A percentile compares a stretch with the other conserved stretches of the same genome.
phyloP scores from a whole-genome alignment of 1,140 invertebrate species.

The Trachymyrmex cornetzi region DNA sequence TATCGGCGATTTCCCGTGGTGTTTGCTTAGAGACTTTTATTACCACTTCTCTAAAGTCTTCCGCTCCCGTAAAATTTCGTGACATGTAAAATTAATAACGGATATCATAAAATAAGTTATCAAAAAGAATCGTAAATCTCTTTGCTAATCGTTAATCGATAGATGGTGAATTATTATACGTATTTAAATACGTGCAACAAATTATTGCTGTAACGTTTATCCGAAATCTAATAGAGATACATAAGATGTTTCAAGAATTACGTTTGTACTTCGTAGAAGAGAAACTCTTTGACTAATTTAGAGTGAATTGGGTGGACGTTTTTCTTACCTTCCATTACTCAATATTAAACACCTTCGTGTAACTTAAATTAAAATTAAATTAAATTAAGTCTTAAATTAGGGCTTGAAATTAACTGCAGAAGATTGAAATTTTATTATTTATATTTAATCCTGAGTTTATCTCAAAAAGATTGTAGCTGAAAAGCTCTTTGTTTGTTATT shows the following conservation, averaged over 20 bases:
- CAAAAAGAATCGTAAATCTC: background rate
- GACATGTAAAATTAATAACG: background rate
- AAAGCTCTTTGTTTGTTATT: background rate
- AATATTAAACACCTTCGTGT: slow-evolving; percentile 25
- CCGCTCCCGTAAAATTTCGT: background rate
- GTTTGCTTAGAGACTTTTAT: slow-evolving; percentile 53
- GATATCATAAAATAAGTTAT: slow-evolving; percentile 3
- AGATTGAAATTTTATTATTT: slow-evolving; percentile 37
- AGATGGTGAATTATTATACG: background rate
- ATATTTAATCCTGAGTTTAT: background rate
- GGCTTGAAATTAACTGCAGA: slow-evolving; percentile 10
- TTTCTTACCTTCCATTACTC: background rate
- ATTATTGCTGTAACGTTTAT: background rate
- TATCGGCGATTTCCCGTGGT: slow-evolving; percentile 50
- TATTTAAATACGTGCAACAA: background rate
- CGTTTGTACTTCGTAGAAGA: background rate
- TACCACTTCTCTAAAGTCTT: background rate
- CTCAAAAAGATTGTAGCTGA: background rate
- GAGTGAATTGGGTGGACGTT: slow-evolving; percentile 18
- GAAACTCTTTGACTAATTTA: slow-evolving; percentile 12
- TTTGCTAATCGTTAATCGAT: background rate
- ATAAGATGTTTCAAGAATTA: background rate
- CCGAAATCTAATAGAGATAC: background rate
- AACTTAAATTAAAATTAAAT: slow-evolving; percentile 43
- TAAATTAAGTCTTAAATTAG: slow-evolving; percentile 34